Evolutionary conservation across 2,888 invertebrate species (phyloP).

Genomic region (Philereme transversata): DNA sequence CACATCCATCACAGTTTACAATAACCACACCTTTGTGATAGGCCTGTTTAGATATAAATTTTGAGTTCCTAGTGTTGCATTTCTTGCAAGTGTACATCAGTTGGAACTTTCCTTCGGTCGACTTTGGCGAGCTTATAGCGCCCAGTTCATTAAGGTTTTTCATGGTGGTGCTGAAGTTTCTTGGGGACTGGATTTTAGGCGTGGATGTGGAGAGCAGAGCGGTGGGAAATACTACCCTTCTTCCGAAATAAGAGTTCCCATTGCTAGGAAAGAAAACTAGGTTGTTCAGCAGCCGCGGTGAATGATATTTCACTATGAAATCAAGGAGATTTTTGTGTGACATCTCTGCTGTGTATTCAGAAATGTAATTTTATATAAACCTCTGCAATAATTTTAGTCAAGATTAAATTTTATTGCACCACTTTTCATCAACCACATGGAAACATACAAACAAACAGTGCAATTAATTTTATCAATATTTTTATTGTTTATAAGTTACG

Average conservation of each 20-base stretch:
- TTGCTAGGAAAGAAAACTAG: slow-evolving; percentile 75
- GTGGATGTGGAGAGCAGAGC: slow-evolving; percentile 58
- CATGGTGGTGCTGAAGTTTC: slow-evolving; percentile 60
- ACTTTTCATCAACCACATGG: background rate
- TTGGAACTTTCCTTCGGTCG: slow-evolving; percentile 84
- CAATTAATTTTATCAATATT: too few species aligned
- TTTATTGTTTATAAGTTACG: too few species aligned
- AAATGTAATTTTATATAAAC: background rate
- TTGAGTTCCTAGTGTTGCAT: slow-evolving; percentile 90
- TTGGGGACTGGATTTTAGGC: slow-evolving; percentile 62
- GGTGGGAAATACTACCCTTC: slow-evolving; percentile 59
- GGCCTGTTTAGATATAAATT: slow-evolving; percentile 92
- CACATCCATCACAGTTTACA: slow-evolving; percentile 93
- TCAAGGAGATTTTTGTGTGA: slow-evolving; percentile 73
- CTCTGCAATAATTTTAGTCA: background rate
- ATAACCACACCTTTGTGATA: slow-evolving; percentile 96
- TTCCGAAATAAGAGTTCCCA: slow-evolving; percentile 74
- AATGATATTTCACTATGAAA: slow-evolving; percentile 75
- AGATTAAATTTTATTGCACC: slow-evolving; percentile 1
- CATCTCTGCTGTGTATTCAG: slow-evolving; percentile 47
- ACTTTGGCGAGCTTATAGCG: slow-evolving; percentile 48
- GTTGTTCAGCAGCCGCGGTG: slow-evolving; percentile 71
- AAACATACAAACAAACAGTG: too few species aligned
- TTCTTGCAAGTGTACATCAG: slow-evolving; percentile 95
- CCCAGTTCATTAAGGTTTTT: slow-evolving; percentile 55